These are phyloP conservation scores for Lepidurus apus DNA, from an alignment of 1,140 invertebrate species.

Conservation along the genomic window DNA sequence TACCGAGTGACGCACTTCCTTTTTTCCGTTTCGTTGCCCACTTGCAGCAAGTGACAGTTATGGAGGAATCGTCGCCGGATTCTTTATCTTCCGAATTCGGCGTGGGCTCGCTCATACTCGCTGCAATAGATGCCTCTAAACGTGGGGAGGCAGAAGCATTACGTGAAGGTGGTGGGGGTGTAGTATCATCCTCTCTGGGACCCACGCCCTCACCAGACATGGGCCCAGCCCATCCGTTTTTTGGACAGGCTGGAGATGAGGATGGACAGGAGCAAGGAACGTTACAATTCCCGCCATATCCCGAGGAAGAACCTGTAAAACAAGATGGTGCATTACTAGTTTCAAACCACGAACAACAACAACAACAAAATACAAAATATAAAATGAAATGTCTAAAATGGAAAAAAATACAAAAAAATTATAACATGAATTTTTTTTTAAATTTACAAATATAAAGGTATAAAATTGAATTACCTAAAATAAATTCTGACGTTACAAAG, in stretches of 20 bases:
- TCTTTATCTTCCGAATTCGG: conserved; percentile 23
- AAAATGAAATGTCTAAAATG: too few species aligned
- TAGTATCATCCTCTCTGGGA: conserved; percentile 51
- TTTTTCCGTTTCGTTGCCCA: conserved; percentile 3
- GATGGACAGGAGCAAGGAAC: conserved; percentile 58
- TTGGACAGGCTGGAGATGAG: conserved; percentile 86
- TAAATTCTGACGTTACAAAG: too few species aligned
- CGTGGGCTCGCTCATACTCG: conserved; percentile 23
- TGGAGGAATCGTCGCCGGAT: background rate
- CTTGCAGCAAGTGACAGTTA: conserved; percentile 18
- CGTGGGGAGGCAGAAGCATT: background rate
- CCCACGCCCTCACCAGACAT: conserved; percentile 77
- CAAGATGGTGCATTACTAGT: conserved; percentile 34
- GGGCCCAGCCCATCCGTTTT: conserved; percentile 94
- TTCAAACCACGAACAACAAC: background rate
- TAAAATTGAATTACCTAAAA: too few species aligned
- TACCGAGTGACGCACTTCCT: background rate
- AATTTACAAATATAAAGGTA: too few species aligned
- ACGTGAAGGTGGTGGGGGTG: conserved; percentile 27
- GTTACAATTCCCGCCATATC: conserved; percentile 25
- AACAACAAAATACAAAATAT: too few species aligned
- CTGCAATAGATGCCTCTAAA: background rate
- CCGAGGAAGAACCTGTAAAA: conserved; percentile 20
- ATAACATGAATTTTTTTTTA: too few species aligned
- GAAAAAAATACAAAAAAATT: too few species aligned